Evolutionary conservation across 2,888 invertebrate genomes (phyloP), one percentile per base, ranked within the genome.

Genomic region (Leptarthrus brevirostris): DNA sequence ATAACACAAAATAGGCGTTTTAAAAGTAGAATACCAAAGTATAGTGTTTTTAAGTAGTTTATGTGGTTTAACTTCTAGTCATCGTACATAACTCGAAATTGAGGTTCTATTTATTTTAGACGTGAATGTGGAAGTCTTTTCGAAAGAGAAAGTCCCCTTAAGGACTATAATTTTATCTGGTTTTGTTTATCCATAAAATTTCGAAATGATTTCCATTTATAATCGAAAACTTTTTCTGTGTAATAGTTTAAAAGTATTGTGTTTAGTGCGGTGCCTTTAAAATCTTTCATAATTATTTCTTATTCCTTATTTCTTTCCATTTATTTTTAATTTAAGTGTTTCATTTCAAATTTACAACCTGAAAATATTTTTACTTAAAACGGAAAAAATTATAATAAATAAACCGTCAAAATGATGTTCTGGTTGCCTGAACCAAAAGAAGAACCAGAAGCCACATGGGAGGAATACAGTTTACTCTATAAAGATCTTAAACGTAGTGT

Each of bases 371-470:
- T 66, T n/a, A 26, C 58, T 52, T 49, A 36, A 34, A 49, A 74
- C 70, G 56, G 6, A 56, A 49, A 74, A 34, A 24, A 30, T 30
- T 56, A 54, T 49, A 30, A 24, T 24, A 61, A 49, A 61, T 36
- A 54, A 69, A 18, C 22, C 30, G 16, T 72, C 52, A 73, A 80
- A 81, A 83, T 84, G 82, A 81, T 83, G 80, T 83, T 83, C 82
- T 84, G 85, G 84, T 77, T 81, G 77, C 74, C 79, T 74, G 81
- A 82, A 76, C 81, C 81, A 78, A 73, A 81, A 81, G 80, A 82
- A 75, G 80, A 82, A 75, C 84, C 84, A 77, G 85, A 86, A 82
- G 87, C 86, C 73, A 87, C 86, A 79, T 89, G 88, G 88, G 83
- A 83, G 75, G 86, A 86, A 76, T 81, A 81, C 77, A 82, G 84